These are phyloP conservation scores for Ophion obscuratus DNA, from an alignment of 2,888 invertebrate genomes.

Conservation along the genomic window DNA sequence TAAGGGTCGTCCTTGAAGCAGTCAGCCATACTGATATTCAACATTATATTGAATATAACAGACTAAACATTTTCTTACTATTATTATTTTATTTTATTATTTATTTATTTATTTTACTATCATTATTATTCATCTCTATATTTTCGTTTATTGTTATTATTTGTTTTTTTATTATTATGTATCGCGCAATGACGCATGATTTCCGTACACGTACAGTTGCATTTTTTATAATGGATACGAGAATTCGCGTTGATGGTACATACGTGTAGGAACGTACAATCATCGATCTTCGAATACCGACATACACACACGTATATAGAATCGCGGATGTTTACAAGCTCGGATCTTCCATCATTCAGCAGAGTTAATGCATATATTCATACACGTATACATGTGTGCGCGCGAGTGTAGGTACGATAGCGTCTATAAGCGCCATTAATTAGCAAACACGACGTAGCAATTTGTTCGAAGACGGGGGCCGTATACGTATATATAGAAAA, in stretches of 20 bases:
- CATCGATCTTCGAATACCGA: neutral
- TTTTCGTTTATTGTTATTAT: too few species aligned
- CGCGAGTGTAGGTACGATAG: neutral
- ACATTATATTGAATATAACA: too few species aligned
- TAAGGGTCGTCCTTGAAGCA: too few species aligned
- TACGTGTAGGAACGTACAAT: conserved; percentile 1
- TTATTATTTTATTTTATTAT: neutral
- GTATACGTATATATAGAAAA: neutral
- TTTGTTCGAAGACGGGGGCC: conserved; percentile 9
- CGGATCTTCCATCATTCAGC: conserved; percentile 2
- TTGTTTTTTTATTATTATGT: neutral
- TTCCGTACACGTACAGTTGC: neutral
- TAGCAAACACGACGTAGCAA: conserved; percentile 25
- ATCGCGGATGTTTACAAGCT: conserved; percentile 44
- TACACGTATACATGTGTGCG: neutral
- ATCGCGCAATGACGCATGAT: neutral
- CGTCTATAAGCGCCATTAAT: conserved; percentile 21
- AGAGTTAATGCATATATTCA: neutral
- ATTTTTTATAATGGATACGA: neutral
- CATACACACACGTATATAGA: neutral
- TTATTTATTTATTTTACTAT: neutral
- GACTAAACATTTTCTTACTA: too few species aligned
- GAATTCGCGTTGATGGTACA: neutral
- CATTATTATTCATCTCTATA: neutral
- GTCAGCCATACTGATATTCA: too few species aligned